A percentile compares a stretch with the other conserved stretches of the same genome.
Evolutionary conservation across 2,797 vertebrate species (phyloP).

Genomic region (Urocyon cinereoargenteus): DNA sequence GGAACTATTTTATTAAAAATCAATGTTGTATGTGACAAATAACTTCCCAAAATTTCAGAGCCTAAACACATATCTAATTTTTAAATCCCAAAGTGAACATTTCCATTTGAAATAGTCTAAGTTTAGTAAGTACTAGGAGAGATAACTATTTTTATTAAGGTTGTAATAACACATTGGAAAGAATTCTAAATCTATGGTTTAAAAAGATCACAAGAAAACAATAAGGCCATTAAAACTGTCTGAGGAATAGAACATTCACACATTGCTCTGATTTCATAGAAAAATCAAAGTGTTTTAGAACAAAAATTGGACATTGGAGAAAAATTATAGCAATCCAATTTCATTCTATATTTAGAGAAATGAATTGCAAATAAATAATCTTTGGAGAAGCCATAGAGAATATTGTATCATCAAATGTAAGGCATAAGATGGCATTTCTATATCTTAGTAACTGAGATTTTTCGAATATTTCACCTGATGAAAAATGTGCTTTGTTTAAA

Average conservation of each 20-base stretch:
- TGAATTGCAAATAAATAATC: background rate
- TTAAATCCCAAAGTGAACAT: slow-evolving; percentile 28
- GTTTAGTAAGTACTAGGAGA: background rate
- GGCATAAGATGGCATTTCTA: background rate
- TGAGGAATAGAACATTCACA: background rate
- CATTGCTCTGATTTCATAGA: background rate
- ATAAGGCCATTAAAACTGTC: background rate
- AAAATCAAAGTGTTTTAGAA: background rate
- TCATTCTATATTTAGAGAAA: background rate
- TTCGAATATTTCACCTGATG: background rate
- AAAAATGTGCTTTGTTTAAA: background rate
- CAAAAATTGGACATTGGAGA: background rate
- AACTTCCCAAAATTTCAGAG: background rate
- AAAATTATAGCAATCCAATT: background rate
- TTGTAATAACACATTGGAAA: background rate
- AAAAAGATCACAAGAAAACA: background rate
- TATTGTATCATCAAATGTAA: background rate
- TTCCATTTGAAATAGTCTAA: slow-evolving; percentile 12
- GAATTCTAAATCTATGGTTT: background rate
- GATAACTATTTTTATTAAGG: background rate
- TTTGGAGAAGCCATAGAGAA: background rate
- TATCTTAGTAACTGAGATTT: background rate
- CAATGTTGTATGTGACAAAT: background rate
- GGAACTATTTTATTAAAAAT: background rate
- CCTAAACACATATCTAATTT: slow-evolving; percentile 59